Conservation (phyloP, 2,888 invertebrate genomes). For the Matsumyia berberina region DNA sequence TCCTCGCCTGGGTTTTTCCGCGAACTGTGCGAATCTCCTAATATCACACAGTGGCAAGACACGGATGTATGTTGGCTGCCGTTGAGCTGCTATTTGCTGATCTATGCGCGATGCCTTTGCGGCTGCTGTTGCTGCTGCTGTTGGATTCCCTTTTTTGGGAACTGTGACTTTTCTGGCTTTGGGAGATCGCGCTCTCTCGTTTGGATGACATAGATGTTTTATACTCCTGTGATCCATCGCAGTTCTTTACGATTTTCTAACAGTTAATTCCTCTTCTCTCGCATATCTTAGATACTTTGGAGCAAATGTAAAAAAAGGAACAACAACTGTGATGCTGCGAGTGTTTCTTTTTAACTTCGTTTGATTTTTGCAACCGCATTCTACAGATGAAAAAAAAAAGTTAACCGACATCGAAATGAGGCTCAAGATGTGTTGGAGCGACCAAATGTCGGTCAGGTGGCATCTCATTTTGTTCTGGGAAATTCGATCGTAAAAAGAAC, state of each 20-base stretch:
- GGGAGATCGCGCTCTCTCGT: slow-evolving; percentile 59
- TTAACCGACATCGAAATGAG: slow-evolving; percentile 37
- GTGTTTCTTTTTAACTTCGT: slow-evolving; percentile 50
- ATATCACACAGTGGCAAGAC: slow-evolving; percentile 72
- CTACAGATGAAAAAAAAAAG: slow-evolving; percentile 29
- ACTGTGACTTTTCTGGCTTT: slow-evolving; percentile 75
- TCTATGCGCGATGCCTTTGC: slow-evolving; percentile 36
- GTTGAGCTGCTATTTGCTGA: slow-evolving; percentile 54
- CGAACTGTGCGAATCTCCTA: slow-evolving; percentile 75
- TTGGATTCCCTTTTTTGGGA: slow-evolving; percentile 76
- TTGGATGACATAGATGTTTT: slow-evolving; percentile 73
- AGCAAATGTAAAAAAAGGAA: slow-evolving; percentile 52
- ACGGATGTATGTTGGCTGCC: slow-evolving; percentile 60
- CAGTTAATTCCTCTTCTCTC: slow-evolving; percentile 72
- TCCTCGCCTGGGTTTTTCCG: slow-evolving; percentile 59
- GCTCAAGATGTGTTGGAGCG: slow-evolving; percentile 44
- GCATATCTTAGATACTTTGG: slow-evolving; percentile 59
- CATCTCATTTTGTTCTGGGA: slow-evolving; percentile 48
- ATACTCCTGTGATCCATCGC: slow-evolving; percentile 66
- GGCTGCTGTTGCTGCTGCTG: slow-evolving; percentile 45
- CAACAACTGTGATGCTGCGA: slow-evolving; percentile 39
- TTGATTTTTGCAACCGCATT: slow-evolving; percentile 67
- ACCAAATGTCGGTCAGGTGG: slow-evolving; percentile 69
- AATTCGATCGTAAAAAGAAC: slow-evolving; percentile 16
- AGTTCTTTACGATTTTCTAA: slow-evolving; percentile 70